Conservation (phyloP, 2,888 invertebrate genomes). For the Sturmia bella region DNA sequence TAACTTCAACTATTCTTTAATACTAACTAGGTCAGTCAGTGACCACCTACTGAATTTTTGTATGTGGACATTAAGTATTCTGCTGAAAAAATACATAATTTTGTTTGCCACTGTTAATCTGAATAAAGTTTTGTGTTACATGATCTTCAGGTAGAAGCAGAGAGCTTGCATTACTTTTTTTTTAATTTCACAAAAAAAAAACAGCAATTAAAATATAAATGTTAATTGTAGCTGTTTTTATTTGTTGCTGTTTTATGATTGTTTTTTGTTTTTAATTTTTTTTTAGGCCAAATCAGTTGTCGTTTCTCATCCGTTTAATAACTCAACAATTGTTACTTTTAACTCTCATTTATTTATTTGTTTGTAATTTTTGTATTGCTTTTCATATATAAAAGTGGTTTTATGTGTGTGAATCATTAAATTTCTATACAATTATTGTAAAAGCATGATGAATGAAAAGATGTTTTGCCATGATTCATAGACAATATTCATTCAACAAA, state of each 20-base stretch:
- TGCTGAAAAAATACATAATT: no score
- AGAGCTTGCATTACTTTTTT: neutral
- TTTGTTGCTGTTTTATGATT: neutral
- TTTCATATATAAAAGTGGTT: conserved; percentile 28
- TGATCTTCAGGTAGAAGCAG: no score
- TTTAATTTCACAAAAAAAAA: conserved; percentile 5
- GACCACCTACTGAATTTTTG: no score
- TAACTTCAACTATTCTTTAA: no score
- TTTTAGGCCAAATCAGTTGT: conserved; percentile 7
- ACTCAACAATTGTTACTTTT: conserved; percentile 7
- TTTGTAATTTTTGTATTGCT: conserved; percentile 28
- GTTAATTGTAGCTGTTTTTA: conserved; percentile 30
- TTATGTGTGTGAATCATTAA: conserved; percentile 43
- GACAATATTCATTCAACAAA: conserved; percentile 22
- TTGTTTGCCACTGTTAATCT: no score
- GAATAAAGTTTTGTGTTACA: no score
- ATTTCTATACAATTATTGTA: conserved; percentile 21
- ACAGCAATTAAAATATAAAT: conserved; percentile 44
- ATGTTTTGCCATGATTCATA: conserved; percentile 54
- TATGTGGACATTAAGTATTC: no score
- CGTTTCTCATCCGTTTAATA: conserved; percentile 2
- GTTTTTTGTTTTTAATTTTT: conserved; percentile 4
- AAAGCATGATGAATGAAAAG: conserved; percentile 33
- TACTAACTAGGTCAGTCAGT: no score
- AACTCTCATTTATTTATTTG: conserved; percentile 4